Base-by-base conservation (phyloP, 2,888 invertebrate species). In the Tachina grossa region DNA sequence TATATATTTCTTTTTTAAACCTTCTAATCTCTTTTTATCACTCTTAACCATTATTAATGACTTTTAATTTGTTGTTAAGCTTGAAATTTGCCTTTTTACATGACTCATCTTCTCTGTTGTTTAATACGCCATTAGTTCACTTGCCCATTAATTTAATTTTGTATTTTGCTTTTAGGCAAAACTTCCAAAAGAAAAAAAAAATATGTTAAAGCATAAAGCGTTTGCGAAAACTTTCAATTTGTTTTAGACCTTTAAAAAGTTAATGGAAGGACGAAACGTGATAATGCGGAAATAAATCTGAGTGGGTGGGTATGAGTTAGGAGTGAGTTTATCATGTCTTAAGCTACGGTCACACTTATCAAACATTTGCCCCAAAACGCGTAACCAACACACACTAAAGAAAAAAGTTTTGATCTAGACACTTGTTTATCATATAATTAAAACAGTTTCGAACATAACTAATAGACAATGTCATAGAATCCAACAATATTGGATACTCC, bases 141-240 rank as follows among this genome's bases (percentile, higher is more conserved):
- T 66, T 6, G 45, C 2, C 9, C 66, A 66, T 65, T 66, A 68
- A 66, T 57, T 68, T 68, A 22, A 66, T 68, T 68, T 47, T 9
- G 6, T 10, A 10, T 61, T 61, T 63, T 22, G 22, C 39, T 47
- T n/a, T 59, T 39, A 39, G 9, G 11, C 3, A 47, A 61, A 51
- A 14, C 51, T 51, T 39, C 41, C 31, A 53, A 31, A 31, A 31
- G 31, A 65, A 53, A 63, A 53, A 75, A 63, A 53, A 75, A 63
- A 41, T 61, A 51, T 61, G 49, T 61, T 39, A 49, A 39, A 11
- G 0, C 31, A 31, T 6, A 0, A 31, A 31, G 19, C 13, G 22
- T 22, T 76, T n/a, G 5, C 2, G n/a, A 49, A 43, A 59, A 22
- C 41, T 49, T 68, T 49, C 41, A 41, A 51, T 59, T 41, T 22